Base-by-base conservation (phyloP, 2,888 invertebrate species). In the Halictus ligatus region DNA sequence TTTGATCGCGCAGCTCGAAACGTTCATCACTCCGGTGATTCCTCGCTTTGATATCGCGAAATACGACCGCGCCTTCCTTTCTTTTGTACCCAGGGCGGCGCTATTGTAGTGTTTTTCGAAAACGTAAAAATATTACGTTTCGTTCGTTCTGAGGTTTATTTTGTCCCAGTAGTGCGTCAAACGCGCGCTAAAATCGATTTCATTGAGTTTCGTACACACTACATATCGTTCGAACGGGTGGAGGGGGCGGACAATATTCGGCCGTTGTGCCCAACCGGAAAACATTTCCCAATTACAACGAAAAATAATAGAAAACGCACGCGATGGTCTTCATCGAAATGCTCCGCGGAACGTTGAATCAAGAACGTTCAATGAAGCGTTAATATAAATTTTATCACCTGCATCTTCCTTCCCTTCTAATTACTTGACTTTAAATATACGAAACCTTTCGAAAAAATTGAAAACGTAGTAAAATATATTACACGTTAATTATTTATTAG, bases 121-220 rank as follows among this genome's bases (percentile, higher is more conserved):
- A 78, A 29, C 29, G 29, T 25, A 78, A 74, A 84, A 81, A 80
- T 43, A 78, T 81, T 73, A 77, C 72, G 64, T n/a, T 80, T 43
- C 13, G 15, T n/a, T 21, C 21, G 25, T 40, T 3, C 67, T 18
- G 54, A 21, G 15, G 25, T 83, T 84, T 83, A 80, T 83, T 83
- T 82, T 69, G 78, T n/a, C 60, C 50, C 21, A 3, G 25, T 21
- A 29, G 74, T 15, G 21, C 46, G 35, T 74, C 35, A 71, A 78
- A 74, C 78, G 29, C 40, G 25, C 69, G 15, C 21, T 48, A 29
- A 72, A 84, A 77, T 84, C 54, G 71, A 72, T 80, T 80, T 74
- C 69, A 69, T 43, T 60, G 76, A 74, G 74, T 64, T 73, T 40
- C 15, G 29, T 69, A 35, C 35, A 18, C 74, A 18, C 74, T 58